Conservation (phyloP, 2,888 invertebrate species). For the Nomada fabriciana region DNA sequence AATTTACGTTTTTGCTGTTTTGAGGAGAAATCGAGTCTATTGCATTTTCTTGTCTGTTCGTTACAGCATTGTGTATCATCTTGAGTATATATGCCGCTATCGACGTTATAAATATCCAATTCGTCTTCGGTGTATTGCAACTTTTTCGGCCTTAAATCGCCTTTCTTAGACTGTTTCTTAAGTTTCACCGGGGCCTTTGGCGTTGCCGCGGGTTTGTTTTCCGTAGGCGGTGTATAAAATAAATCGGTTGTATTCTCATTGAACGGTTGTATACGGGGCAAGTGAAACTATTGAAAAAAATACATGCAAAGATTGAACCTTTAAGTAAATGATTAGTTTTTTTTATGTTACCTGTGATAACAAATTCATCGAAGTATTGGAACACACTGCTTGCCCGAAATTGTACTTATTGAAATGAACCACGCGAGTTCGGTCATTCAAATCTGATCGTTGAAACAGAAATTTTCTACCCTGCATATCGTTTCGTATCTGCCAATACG, state of each 20-base stretch:
- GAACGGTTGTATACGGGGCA: not conserved
- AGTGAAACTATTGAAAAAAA: constrained; percentile 26
- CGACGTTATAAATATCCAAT: not conserved
- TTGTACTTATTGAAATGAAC: constrained; percentile 24
- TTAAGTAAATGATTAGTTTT: not conserved
- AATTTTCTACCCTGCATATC: constrained; percentile 30
- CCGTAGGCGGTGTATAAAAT: constrained; percentile 42
- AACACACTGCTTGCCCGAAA: not conserved
- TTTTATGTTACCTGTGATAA: constrained; percentile 21
- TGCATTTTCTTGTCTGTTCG: not conserved
- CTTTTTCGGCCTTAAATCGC: constrained; percentile 71
- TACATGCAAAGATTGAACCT: not conserved
- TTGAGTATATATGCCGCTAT: constrained; percentile 7
- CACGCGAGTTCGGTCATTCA: constrained; percentile 1
- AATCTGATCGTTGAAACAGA: constrained; percentile 18
- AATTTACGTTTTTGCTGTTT: constrained; percentile 1
- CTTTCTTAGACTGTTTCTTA: constrained; percentile 61
- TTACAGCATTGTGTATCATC: too few relatives aligned
- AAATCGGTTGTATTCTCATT: not conserved
- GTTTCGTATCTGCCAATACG: not conserved
- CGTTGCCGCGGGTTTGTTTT: constrained; percentile 5
- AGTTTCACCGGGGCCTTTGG: constrained; percentile 72
- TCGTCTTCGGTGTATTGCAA: constrained; percentile 68
- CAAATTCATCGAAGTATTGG: not conserved
- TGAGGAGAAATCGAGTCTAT: not conserved